Evolutionary conservation across 2,797 vertebrate species (phyloP).

Genomic region (Crypturellus tataupa): DNA sequence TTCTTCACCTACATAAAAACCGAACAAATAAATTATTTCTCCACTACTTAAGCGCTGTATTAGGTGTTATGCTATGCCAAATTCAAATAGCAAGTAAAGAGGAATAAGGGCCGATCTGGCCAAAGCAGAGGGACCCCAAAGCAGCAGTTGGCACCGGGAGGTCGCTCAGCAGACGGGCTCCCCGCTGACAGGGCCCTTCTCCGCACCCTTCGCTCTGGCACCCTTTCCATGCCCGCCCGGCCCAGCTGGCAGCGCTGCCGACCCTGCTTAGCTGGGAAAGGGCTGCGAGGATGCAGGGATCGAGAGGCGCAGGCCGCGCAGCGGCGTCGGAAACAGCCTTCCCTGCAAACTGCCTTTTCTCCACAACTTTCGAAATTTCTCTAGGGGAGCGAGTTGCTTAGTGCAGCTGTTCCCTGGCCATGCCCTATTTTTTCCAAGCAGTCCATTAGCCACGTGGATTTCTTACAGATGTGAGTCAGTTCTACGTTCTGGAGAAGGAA

Average conservation of each 20-base stretch:
- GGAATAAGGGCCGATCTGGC: not conserved
- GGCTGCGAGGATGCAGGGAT: not conserved
- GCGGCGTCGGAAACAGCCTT: conserved; percentile 2
- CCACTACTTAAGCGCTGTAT: not conserved
- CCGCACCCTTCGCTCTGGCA: not conserved
- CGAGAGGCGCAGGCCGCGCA: not conserved
- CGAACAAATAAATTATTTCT: not conserved
- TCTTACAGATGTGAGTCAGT: conserved; percentile 56
- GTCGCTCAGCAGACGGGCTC: not conserved
- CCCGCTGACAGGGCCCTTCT: not conserved
- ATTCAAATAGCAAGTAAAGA: not conserved
- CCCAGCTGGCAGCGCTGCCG: not conserved
- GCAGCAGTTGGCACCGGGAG: not conserved
- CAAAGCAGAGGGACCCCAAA: not conserved
- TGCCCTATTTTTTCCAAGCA: conserved; percentile 52
- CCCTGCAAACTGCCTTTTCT: conserved; percentile 10
- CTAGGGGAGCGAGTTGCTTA: conserved; percentile 49
- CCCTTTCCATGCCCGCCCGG: not conserved
- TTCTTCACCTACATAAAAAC: not conserved
- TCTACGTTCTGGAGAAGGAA: conserved; percentile 28
- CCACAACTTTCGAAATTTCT: not conserved
- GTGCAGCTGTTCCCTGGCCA: conserved; percentile 57
- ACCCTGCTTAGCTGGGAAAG: not conserved
- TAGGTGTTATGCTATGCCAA: not conserved
- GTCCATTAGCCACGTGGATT: conserved; percentile 58